Conservation (phyloP, 2,888 invertebrate species). For the Theretra japonica region DNA sequence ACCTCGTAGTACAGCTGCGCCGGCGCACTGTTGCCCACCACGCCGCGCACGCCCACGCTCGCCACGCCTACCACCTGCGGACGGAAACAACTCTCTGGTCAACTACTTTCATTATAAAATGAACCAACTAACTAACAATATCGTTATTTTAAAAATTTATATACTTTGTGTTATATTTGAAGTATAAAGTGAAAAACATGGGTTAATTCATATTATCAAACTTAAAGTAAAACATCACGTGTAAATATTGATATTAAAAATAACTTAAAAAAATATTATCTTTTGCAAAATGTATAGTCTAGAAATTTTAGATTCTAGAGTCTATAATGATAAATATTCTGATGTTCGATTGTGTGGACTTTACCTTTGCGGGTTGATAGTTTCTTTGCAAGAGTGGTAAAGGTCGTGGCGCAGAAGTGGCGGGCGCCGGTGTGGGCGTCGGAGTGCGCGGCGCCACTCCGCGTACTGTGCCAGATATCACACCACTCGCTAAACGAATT, state of each 20-base stretch:
- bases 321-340: too few species aligned
- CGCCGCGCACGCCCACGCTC: constrained; percentile 67
- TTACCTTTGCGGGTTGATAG: constrained; percentile 78
- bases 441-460: constrained; percentile 54
- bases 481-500: constrained; percentile 58
- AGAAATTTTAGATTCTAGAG: too few species aligned
- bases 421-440: constrained; percentile 56
- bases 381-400: constrained; percentile 77
- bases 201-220: too few species aligned
- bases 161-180: too few species aligned
- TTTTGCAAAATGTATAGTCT: too few species aligned
- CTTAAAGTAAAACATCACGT: too few species aligned
- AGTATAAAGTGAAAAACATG: too few species aligned
- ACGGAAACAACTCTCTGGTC: not conserved
- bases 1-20: constrained; percentile 79
- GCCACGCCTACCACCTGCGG: constrained; percentile 72
- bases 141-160: too few species aligned
- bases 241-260: too few species aligned
- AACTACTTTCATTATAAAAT: not conserved
- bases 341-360: too few species aligned
- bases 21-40: constrained; percentile 77
- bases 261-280: too few species aligned
- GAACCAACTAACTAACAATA: too few species aligned
- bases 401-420: constrained; percentile 64
- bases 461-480: constrained; percentile 66